Evolutionary conservation across 2,888 invertebrate species (phyloP).

Genomic region (Cataglyphis altisquamis): DNA sequence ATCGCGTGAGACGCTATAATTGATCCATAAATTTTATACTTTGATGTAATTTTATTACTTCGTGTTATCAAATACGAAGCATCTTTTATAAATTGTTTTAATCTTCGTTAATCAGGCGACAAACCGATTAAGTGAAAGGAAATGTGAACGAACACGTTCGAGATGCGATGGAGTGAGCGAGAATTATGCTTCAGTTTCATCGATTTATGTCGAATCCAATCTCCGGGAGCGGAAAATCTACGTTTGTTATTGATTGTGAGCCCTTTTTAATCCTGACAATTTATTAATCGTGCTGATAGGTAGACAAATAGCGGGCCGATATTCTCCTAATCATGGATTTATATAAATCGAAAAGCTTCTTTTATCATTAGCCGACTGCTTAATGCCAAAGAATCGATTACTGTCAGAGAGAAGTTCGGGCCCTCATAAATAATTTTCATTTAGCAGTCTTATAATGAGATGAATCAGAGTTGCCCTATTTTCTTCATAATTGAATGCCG

Average conservation of each 20-base stretch:
- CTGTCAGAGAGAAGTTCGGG: not conserved
- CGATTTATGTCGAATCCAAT: slow-evolving; percentile 45
- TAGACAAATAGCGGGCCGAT: not conserved
- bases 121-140: slow-evolving; percentile 18
- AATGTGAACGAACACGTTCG: slow-evolving; percentile 24
- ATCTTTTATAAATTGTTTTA: slow-evolving; percentile 14
- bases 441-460: not conserved
- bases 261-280: slow-evolving; percentile 52
- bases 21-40: slow-evolving; percentile 40
- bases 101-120: slow-evolving; percentile 32
- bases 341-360: not conserved
- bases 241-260: slow-evolving; percentile 19
- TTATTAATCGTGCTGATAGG: slow-evolving; percentile 42
- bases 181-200: slow-evolving; percentile 25
- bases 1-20: slow-evolving; percentile 2
- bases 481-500: not conserved
- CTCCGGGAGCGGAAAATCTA: slow-evolving; percentile 11
- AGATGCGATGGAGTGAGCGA: not conserved
- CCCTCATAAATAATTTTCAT: slow-evolving; percentile 1
- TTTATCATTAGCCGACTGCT: slow-evolving; percentile 10
- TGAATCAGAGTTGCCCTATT: not conserved
- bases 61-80: slow-evolving; percentile 14
- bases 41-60: not conserved
- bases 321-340: slow-evolving; percentile 13
- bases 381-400: not conserved